Evolutionary conservation across 2,888 invertebrate genomes (phyloP), one percentile per base, ranked within the genome.

Genomic region (Mesorhabditis belari): DNA sequence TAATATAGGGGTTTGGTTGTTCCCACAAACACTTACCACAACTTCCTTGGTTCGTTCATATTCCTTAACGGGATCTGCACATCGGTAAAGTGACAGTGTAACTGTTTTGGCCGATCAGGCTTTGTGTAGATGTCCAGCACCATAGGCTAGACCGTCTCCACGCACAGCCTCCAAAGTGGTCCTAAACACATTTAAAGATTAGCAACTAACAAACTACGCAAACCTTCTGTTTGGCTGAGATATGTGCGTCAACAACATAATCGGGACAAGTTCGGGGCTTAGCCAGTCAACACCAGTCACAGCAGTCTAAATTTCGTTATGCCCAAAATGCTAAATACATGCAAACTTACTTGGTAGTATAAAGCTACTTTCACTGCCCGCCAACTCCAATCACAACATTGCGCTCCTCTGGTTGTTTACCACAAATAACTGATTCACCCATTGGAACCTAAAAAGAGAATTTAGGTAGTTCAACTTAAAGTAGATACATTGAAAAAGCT

Each of bases 111-210:
- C n/a, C n/a, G n/a, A n/a, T n/a, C n/a, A n/a, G n/a, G n/a, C n/a
- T n/a, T n/a, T n/a, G n/a, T n/a, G n/a, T n/a, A n/a, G n/a, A n/a
- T n/a, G n/a, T n/a, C n/a, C n/a, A n/a, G 89, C 91, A 58, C 88
- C 86, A 83, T 93, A 93, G 0, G 92, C 87, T 58, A 90, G 86
- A 0, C 92, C 92, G 77, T 88, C 87, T 49, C 92, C 92, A 71
- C 93, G 86, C 68, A 93, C 89, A 81, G 88, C 57, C 88, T 64
- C 78, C 78, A 80, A 4, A 80, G 62, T 24, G 77, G 77, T 3
- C 80, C 66, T 68, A 25, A n/a, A n/a, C n/a, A n/a, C 12, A n/a
- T 1, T 5, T n/a, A 21, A 19, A 2, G 27, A 1, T 58, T 2
- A 5, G n/a, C 3, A 21, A 6, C 49, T n/a, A 24, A 2, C 17